Conservation (phyloP, 1,140 invertebrate genomes). For the Brachionus paranguensis region DNA sequence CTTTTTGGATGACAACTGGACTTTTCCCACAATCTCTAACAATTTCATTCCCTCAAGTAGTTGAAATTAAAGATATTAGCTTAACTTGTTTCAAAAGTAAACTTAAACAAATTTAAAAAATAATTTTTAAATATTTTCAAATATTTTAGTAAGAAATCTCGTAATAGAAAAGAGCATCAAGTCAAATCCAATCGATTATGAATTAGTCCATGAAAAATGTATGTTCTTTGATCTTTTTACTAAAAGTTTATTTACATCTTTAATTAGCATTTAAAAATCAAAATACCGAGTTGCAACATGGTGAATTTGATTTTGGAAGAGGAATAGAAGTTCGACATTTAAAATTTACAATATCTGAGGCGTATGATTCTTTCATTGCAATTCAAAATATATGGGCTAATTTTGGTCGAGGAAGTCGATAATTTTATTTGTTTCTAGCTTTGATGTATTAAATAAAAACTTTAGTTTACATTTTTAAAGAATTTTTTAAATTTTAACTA, state of each 20-base stretch:
- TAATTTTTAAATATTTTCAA: not conserved
- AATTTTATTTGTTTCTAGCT: not conserved
- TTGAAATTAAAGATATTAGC: not conserved
- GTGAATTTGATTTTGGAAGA: conserved; percentile 8
- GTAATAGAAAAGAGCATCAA: conserved; percentile 8
- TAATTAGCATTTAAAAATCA: conserved; percentile 1
- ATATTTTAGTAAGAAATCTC: not conserved
- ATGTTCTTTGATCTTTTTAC: not conserved
- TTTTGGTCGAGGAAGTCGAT: not conserved
- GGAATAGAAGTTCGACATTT: not conserved
- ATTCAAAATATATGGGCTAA: not conserved
- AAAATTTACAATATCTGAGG: conserved; percentile 1
- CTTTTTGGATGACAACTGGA: conserved; percentile 18
- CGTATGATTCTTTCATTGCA: conserved; percentile 13
- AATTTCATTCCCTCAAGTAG: not conserved
- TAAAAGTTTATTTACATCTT: not conserved
- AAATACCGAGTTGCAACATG: not conserved
- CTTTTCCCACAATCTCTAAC: not conserved
- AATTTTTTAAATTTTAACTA: too few species aligned
- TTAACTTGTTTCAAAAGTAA: not conserved
- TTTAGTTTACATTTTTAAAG: not conserved
- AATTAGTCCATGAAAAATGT: conserved; percentile 18
- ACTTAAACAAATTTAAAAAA: not conserved
- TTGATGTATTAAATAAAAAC: not conserved
- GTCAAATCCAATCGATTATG: conserved; percentile 5